Evolutionary conservation across 2,113 vertebrate genomes (phyloP).

Genomic region (Cettia cetti): DNA sequence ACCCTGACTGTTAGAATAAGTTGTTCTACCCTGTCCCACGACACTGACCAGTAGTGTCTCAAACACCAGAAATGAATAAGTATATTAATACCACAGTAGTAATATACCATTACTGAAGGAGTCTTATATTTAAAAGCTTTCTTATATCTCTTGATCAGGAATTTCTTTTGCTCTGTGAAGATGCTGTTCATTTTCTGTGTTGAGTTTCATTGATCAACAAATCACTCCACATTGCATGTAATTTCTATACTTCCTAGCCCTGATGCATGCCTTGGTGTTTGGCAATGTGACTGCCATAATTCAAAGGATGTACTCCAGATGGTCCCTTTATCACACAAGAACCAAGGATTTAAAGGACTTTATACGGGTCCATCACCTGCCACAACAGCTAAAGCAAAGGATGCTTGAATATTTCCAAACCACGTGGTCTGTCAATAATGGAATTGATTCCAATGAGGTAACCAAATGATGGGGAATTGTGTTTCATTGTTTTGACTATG

Average conservation of each 20-base stretch:
- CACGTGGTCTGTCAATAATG: constrained; percentile 98
- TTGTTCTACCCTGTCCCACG: neutral
- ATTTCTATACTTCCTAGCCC: constrained; percentile 72
- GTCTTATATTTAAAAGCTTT: neutral
- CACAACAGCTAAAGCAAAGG: constrained; percentile 95
- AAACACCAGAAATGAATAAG: neutral
- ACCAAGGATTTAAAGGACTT: constrained; percentile 98
- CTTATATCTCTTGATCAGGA: neutral
- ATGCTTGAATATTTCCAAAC: constrained; percentile 99
- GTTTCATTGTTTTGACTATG: neutral
- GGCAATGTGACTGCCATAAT: constrained; percentile 98
- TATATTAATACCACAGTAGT: neutral
- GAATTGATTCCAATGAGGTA: constrained; percentile 98
- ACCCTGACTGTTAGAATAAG: neutral
- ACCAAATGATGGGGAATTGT: neutral
- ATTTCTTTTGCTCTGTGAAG: neutral
- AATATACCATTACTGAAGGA: neutral
- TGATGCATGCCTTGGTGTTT: constrained; percentile 98
- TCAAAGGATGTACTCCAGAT: constrained; percentile 97
- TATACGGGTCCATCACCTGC: constrained; percentile 94
- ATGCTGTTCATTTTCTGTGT: neutral
- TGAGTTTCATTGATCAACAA: neutral
- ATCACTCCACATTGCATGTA: neutral
- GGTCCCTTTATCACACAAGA: constrained; percentile 97
- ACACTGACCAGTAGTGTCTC: neutral